Percentiles rank a stretch among this genome's conserved stretches.
These are phyloP conservation scores for Grammatotria lemairii DNA, from an alignment of 2,113 vertebrate genomes.

Conservation along the genomic window DNA sequence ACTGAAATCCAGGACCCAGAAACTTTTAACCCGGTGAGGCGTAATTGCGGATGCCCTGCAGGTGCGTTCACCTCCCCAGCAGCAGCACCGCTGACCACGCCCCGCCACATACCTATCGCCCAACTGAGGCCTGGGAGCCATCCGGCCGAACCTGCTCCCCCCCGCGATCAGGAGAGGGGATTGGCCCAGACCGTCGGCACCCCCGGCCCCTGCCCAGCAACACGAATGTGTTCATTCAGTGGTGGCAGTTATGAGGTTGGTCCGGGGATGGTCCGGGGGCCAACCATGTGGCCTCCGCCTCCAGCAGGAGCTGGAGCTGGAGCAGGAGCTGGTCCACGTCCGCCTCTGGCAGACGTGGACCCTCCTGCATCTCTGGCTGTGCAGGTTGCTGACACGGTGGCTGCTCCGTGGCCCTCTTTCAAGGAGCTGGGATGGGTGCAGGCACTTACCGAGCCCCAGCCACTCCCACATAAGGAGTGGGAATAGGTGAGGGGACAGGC, in stretches of 20 bases:
- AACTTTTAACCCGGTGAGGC: rapidly evolving
- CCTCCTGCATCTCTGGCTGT: rapidly evolving
- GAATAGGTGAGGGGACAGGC: neutral
- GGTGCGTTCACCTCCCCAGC: neutral
- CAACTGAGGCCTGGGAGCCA: rapidly evolving
- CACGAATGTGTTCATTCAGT: neutral
- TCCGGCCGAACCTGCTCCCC: neutral
- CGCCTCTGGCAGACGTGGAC: neutral
- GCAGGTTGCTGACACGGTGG: neutral
- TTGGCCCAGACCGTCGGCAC: neutral
- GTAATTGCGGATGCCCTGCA: neutral
- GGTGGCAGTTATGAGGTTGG: neutral
- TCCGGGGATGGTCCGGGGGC: neutral
- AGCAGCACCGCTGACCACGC: neutral
- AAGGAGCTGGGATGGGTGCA: rapidly evolving
- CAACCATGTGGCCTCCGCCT: neutral
- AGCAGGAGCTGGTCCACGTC: neutral
- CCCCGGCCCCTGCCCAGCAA: neutral
- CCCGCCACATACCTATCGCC: rapidly evolving
- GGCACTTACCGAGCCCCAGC: neutral
- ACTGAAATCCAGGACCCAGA: neutral
- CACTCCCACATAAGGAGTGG: neutral
- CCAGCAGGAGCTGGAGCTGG: neutral
- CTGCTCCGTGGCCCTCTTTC: neutral
- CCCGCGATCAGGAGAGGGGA: neutral